A percentile compares a stretch with the other conserved stretches of the same genome.
phyloP scores from a whole-genome alignment of 64 coral and sea anemone species.

The Trachythela sp. region DNA sequence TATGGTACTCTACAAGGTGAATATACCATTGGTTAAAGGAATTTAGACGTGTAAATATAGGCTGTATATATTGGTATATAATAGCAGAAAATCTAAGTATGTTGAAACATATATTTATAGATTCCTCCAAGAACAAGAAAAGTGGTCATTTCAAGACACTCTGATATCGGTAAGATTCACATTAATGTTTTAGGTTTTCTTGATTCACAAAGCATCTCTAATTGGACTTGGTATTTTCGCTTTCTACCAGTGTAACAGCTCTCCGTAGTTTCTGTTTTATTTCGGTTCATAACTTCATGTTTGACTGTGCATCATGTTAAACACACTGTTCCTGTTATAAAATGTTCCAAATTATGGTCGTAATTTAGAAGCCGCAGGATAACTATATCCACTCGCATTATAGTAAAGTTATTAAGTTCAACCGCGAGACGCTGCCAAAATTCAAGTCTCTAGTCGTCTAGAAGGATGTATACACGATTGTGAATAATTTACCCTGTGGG shows the following conservation, averaged over 20 bases:
- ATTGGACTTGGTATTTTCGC: neutral
- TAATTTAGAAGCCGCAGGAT: too few relatives aligned
- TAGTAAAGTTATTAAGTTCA: too few relatives aligned
- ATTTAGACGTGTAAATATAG: too few relatives aligned
- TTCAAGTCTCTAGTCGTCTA: too few relatives aligned
- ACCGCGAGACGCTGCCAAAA: too few relatives aligned
- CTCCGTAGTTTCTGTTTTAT: neutral
- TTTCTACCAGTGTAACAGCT: neutral
- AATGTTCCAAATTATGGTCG: too few relatives aligned
- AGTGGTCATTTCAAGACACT: neutral
- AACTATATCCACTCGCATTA: too few relatives aligned
- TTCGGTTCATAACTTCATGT: neutral
- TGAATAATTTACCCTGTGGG: too few relatives aligned
- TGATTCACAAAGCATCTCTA: neutral
- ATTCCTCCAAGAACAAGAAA: slow-evolving; percentile 1
- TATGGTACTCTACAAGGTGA: neutral
- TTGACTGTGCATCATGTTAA: neutral
- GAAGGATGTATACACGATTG: too few relatives aligned
- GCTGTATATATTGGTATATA: too few relatives aligned
- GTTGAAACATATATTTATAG: neutral
- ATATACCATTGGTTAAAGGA: neutral
- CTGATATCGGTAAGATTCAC: neutral
- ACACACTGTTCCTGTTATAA: neutral
- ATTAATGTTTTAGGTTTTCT: neutral
- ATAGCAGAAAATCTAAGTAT: neutral